These are phyloP conservation scores for Speoplatyrhinus poulsoni DNA, from an alignment of 2,113 vertebrate genomes.

Conservation along the genomic window DNA sequence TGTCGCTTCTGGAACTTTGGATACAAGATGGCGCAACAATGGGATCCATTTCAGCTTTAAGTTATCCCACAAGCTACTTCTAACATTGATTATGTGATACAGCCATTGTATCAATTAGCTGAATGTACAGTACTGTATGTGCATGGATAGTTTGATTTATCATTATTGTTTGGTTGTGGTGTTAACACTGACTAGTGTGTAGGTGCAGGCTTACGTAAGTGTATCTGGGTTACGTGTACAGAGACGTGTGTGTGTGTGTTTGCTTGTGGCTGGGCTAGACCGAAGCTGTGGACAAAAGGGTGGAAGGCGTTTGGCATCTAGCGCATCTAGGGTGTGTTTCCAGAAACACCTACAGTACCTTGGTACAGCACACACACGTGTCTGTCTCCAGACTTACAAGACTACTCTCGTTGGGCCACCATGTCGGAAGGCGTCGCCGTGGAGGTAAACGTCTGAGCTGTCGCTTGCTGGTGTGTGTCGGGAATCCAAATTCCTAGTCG, in stretches of 20 bases:
- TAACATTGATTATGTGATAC: no score
- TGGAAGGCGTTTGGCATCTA: slow-evolving; percentile 23
- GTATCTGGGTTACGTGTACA: not conserved
- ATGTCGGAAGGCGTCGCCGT: slow-evolving; percentile 45
- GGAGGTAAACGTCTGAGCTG: slow-evolving; percentile 60
- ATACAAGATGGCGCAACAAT: no score
- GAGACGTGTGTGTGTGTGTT: slow-evolving; percentile 13
- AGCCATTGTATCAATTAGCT: no score
- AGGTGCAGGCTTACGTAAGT: not conserved
- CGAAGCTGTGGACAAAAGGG: slow-evolving; percentile 47
- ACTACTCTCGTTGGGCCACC: slow-evolving; percentile 34
- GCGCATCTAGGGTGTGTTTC: no score
- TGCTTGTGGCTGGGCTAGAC: slow-evolving; percentile 5
- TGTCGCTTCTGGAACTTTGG: no score
- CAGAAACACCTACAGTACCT: no score
- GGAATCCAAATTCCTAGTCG: not conserved
- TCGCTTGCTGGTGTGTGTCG: not conserved
- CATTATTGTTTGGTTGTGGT: not conserved
- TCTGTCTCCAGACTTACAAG: not conserved
- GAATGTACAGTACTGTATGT: not conserved
- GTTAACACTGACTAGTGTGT: not conserved
- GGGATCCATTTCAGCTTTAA: no score
- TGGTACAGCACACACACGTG: no score
- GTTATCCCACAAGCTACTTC: no score
- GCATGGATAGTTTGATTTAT: not conserved